Conservation (phyloP, 1,140 invertebrate species). For the Bathynomus jamesi region DNA sequence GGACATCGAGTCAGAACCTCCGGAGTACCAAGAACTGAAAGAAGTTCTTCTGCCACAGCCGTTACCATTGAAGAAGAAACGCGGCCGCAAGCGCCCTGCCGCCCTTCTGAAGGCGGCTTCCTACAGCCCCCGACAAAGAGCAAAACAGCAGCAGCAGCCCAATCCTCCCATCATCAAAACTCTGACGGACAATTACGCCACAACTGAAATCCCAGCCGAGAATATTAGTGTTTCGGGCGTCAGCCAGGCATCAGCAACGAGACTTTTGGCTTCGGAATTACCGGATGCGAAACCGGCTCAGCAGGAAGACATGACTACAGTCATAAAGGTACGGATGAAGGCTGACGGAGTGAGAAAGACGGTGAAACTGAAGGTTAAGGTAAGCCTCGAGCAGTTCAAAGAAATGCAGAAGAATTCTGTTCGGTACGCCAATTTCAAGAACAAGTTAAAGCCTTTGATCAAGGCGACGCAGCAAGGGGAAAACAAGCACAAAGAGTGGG, state of each 20-base stretch:
- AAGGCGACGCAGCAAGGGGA: not conserved
- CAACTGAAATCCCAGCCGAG: too few relatives aligned
- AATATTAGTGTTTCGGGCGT: too few relatives aligned
- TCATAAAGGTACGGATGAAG: not conserved
- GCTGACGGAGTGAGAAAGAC: not conserved
- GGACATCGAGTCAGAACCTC: not conserved
- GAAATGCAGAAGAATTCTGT: not conserved
- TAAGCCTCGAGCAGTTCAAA: not conserved
- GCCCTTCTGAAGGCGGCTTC: not conserved
- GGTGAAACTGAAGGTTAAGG: not conserved
- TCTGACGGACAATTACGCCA: too few relatives aligned
- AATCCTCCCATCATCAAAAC: too few relatives aligned
- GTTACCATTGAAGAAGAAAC: not conserved
- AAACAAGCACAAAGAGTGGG: not conserved
- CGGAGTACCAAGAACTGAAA: not conserved
- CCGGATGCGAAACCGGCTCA: not conserved
- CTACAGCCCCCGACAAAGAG: not conserved
- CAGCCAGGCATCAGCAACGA: not conserved
- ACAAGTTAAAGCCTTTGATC: not conserved
- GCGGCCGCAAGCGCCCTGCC: not conserved
- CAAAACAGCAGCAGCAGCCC: too few relatives aligned
- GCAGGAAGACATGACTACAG: not conserved
- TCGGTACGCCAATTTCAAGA: not conserved
- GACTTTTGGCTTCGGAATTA: not conserved
- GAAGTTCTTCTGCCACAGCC: not conserved